Evolutionary conservation across 2,888 invertebrate species (phyloP).

Genomic region (Melanchra persicariae): DNA sequence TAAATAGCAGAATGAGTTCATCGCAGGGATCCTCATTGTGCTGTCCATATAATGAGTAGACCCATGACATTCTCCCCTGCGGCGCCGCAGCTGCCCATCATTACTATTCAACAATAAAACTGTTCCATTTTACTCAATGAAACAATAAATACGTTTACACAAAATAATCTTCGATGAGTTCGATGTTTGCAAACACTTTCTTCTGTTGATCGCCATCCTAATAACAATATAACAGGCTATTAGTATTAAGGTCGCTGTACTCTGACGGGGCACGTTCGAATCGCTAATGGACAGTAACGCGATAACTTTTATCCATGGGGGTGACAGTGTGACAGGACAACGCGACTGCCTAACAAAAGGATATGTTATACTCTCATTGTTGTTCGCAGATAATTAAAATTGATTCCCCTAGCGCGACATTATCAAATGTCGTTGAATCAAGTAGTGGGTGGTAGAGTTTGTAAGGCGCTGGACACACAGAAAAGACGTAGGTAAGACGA

Average conservation of each 20-base stretch:
- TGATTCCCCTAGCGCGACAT: conserved; percentile 57
- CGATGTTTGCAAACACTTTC: conserved; percentile 57
- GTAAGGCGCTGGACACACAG: too few relatives aligned
- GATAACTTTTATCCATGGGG: conserved; percentile 67
- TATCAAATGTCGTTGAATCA: conserved; percentile 43
- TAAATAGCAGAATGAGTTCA: conserved; percentile 76
- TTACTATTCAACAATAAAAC: conserved; percentile 75
- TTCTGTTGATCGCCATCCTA: conserved; percentile 49
- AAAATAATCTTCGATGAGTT: conserved; percentile 47
- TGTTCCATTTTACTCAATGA: conserved; percentile 69
- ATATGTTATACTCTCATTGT: conserved; percentile 56
- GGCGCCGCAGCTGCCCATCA: conserved; percentile 79
- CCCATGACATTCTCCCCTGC: conserved; percentile 82
- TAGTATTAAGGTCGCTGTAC: conserved; percentile 69
- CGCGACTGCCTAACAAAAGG: conserved; percentile 57
- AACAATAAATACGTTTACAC: conserved; percentile 51
- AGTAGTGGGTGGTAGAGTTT: conserved; percentile 3
- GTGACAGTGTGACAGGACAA: conserved; percentile 54
- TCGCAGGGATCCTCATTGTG: conserved; percentile 75
- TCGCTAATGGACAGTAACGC: conserved; percentile 74
- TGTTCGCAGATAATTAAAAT: conserved; percentile 70
- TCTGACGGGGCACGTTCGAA: conserved; percentile 64
- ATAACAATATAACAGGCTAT: conserved; percentile 66
- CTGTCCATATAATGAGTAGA: conserved; percentile 72
- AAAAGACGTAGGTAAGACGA: too few relatives aligned